Base-by-base conservation (phyloP, 2,888 invertebrate species). In the Saturnia japonica region DNA sequence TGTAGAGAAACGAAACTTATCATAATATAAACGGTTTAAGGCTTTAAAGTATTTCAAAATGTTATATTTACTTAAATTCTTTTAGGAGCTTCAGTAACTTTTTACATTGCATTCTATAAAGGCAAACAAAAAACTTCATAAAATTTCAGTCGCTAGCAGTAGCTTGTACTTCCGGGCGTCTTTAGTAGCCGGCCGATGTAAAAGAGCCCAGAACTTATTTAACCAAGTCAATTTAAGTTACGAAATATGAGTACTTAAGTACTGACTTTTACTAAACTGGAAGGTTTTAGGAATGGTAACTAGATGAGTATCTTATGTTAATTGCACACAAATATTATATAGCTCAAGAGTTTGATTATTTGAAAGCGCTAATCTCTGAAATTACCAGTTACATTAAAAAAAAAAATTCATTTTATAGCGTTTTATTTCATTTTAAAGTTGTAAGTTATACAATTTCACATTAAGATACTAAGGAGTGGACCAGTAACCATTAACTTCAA, bases 71-170 rank as follows among this genome's bases (percentile, higher is more conserved):
- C 57, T 25, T 16, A 28, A 60, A 28, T 28, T 11, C 25, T 60
- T 60, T 28, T 28, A 60, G 11, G 57, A 28, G 28, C 57, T 54
- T 22, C 22, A 22, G 54, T 54, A 60, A 60, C 25, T 14, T 60
- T 57, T 60, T 60, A 54, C 57, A 60, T 60, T 60, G 57, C 25
- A 60, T 60, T 60, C 14, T 60, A 60, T 60, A 60, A 28, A 60
- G 57, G 57, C 57, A 60, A 60, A 60, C 25, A 60, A 60, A 57
- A 60, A 60, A 60, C 57, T 60, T 60, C 25, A 60, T 60, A 60
- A 60, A 60, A 60, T 28, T 60, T 60, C 25, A 60, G 57, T 60
- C 28, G 57, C 57, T 25, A 60, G 28, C 57, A 28, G 57, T 60
- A 28, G 57, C 25, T 60, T 60, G 57, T 60, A 25, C 57, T 60